These are phyloP conservation scores for Yoshiicerus persimilis DNA, from an alignment of 1,140 invertebrate genomes.

Conservation along the genomic window DNA sequence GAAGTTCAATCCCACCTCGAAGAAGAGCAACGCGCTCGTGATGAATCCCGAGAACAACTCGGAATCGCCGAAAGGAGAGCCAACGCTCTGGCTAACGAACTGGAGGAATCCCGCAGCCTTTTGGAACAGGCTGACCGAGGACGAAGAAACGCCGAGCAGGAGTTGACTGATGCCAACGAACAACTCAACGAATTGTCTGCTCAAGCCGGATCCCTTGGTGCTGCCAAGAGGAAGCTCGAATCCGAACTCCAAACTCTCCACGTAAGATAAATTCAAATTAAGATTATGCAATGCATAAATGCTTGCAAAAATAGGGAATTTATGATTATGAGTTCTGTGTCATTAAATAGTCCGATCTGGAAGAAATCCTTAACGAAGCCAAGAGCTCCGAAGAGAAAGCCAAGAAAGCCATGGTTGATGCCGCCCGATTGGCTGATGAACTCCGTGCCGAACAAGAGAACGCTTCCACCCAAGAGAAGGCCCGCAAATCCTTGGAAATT, in stretches of 20 bases:
- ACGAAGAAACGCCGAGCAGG: conserved; percentile 93
- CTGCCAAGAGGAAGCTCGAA: conserved; percentile 98
- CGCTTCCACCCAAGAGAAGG: conserved; percentile 94
- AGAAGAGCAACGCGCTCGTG: conserved; percentile 94
- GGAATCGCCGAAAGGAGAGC: conserved; percentile 94
- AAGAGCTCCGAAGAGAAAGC: conserved; percentile 96
- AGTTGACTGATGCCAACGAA: conserved; percentile 94
- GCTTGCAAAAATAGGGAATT: no score
- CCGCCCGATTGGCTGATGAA: conserved; percentile 94
- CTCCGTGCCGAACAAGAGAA: conserved; percentile 98
- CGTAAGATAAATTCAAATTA: conserved; percentile 56
- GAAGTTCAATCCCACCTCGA: conserved; percentile 92
- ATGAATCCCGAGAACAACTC: conserved; percentile 94
- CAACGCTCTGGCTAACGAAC: conserved; percentile 90
- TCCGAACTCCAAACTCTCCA: conserved; percentile 94
- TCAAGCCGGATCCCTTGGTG: conserved; percentile 85
- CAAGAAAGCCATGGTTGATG: conserved; percentile 98
- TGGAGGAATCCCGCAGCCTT: conserved; percentile 92
- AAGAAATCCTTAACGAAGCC: conserved; percentile 92
- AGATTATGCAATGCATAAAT: no score
- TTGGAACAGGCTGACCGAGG: conserved; percentile 96
- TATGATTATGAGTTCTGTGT: neutral
- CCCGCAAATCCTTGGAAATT: conserved; percentile 93
- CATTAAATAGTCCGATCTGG: conserved; percentile 72
- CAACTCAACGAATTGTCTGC: conserved; percentile 93